Percentiles rank a stretch among this genome's conserved stretches.
Evolutionary conservation across 2,113 vertebrate genomes (phyloP).

Genomic region (Columba janthina): DNA sequence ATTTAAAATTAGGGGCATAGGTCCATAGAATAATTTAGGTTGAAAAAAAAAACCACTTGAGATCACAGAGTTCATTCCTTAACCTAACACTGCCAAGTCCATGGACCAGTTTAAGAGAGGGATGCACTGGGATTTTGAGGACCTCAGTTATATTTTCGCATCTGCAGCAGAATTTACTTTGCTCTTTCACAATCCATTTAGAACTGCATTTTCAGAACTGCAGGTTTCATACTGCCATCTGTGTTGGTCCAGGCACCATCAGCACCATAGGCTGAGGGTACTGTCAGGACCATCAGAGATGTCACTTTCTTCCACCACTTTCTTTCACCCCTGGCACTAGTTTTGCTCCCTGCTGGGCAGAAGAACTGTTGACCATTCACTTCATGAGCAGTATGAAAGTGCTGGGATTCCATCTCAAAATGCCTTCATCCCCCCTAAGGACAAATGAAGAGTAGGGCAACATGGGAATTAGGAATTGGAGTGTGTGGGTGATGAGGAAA

Average conservation of each 20-base stretch:
- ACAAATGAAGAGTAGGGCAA: neutral
- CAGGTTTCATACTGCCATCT: neutral
- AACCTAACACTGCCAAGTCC: neutral
- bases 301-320: neutral
- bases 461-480: neutral
- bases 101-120: neutral
- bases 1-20: neutral
- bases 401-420: neutral
- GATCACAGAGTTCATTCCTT: accelerated
- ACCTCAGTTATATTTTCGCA: neutral
- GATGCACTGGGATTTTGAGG: neutral
- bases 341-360: neutral
- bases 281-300: neutral
- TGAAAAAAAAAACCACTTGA: neutral
- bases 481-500: neutral
- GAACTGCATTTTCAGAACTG: neutral
- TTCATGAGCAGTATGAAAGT: neutral
- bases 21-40: neutral
- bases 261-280: neutral
- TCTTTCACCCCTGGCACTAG: neutral
- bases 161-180: neutral
- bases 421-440: neutral
- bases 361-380: neutral
- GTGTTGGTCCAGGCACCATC: neutral
- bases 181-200: neutral